Percentiles rank a stretch among this genome's conserved stretches.
Evolutionary conservation across 1,140 invertebrate species (phyloP).

Genomic region (Drosophila eugracilis): DNA sequence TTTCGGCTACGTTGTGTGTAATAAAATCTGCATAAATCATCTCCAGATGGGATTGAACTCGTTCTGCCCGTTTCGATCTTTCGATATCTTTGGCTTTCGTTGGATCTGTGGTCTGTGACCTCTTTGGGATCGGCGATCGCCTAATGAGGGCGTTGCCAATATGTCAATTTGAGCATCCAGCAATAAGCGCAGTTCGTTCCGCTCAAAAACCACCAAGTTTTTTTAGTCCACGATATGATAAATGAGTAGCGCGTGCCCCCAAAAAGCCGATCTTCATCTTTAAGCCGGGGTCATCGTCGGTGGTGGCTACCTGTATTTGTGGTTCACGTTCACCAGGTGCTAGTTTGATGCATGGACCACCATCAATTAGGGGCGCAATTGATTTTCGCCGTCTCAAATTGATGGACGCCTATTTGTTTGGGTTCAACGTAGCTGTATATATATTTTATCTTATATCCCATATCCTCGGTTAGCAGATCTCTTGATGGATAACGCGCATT

Average conservation of each 20-base stretch:
- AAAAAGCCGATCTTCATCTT: constrained; percentile 13
- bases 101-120: background rate
- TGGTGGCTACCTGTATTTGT: constrained; percentile 74
- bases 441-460: background rate
- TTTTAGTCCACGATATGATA: constrained; percentile 38
- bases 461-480: constrained; percentile 12
- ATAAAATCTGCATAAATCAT: constrained; percentile 64
- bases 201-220: constrained; percentile 18
- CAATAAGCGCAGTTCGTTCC: constrained; percentile 32
- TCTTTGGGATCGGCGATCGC: constrained; percentile 13
- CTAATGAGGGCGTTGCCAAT: constrained; percentile 73
- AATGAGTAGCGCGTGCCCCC: constrained; percentile 70
- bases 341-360: constrained; percentile 73
- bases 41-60: constrained; percentile 5
- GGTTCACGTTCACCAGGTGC: constrained; percentile 63
- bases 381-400: constrained; percentile 40
- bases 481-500: constrained; percentile 65
- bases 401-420: constrained; percentile 15
- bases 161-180: constrained; percentile 62
- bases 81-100: background rate
- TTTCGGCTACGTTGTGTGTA: constrained; percentile 21
- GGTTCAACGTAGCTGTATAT: background rate
- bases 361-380: constrained; percentile 73
- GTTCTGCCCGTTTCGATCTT: constrained; percentile 1
- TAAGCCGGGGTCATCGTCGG: constrained; percentile 6